phyloP scores from a whole-genome alignment of 2,113 vertebrate species.

The Narcine bancroftii region DNA sequence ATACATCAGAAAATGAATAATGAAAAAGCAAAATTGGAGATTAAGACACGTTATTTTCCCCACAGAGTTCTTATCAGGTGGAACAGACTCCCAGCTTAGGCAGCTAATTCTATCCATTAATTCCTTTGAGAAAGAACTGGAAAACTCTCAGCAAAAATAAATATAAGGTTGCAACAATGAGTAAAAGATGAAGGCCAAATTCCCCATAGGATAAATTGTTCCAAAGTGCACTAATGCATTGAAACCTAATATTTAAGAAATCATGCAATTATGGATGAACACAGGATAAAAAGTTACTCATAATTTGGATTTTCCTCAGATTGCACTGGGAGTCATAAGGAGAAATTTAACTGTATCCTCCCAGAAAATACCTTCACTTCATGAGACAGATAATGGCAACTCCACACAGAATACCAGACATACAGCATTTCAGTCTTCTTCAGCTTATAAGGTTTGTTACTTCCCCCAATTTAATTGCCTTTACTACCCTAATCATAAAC shows the following conservation, averaged over 20 bases:
- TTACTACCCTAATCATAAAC: too few relatives aligned
- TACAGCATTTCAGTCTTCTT: too few relatives aligned
- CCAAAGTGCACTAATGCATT: background rate
- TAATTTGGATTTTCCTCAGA: background rate
- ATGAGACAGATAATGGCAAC: too few relatives aligned
- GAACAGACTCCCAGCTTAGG: background rate
- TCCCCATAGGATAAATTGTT: background rate
- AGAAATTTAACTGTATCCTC: background rate
- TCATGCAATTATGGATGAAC: background rate
- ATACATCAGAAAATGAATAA: slow-evolving; percentile 16
- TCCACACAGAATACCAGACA: too few relatives aligned
- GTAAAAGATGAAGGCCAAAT: background rate
- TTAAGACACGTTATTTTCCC: slow-evolving; percentile 28
- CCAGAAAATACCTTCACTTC: background rate
- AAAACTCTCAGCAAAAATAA: slow-evolving; percentile 1
- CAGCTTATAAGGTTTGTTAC: too few relatives aligned
- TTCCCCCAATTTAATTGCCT: too few relatives aligned
- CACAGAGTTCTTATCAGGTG: slow-evolving; percentile 15
- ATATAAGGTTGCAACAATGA: background rate
- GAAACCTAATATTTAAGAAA: background rate
- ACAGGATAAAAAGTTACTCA: background rate
- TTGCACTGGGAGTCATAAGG: background rate
- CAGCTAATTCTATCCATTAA: slow-evolving; percentile 17
- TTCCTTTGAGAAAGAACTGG: slow-evolving; percentile 9
- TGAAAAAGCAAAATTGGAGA: slow-evolving; percentile 21